Percentiles rank a stretch among this genome's conserved stretches.
Conservation (phyloP, 1,140 invertebrate genomes). For the Macrostomum lignano region DNA sequence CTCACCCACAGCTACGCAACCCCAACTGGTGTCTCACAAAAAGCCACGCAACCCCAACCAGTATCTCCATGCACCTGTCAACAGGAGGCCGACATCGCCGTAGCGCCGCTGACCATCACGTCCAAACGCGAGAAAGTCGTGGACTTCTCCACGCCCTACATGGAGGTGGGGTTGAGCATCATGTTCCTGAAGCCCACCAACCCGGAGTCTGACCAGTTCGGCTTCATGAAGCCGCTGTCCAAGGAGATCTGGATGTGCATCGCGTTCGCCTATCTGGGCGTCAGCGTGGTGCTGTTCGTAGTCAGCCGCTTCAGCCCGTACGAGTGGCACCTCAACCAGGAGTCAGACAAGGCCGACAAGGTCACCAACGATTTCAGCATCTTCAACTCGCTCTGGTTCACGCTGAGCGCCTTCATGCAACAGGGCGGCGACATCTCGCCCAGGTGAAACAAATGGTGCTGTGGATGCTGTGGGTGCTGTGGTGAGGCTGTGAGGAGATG, state of each 20-base stretch:
- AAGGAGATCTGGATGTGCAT: slow-evolving; percentile 92
- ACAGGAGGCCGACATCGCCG: slow-evolving; percentile 78
- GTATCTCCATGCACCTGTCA: no score
- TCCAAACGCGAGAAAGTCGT: slow-evolving; percentile 68
- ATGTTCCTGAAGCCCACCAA: slow-evolving; percentile 88
- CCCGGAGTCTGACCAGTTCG: slow-evolving; percentile 62
- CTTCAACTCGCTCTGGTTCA: slow-evolving; percentile 44
- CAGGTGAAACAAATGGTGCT: no score
- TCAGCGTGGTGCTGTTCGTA: slow-evolving; percentile 72
- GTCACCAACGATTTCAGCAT: slow-evolving; percentile 75
- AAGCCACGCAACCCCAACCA: no score
- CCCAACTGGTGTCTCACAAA: no score
- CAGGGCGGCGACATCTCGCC: slow-evolving; percentile 84
- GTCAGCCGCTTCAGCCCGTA: slow-evolving; percentile 74
- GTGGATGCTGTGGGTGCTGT: no score
- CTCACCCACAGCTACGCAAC: no score
- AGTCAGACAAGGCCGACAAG: no score
- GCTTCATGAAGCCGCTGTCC: slow-evolving; percentile 78
- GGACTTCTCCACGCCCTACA: slow-evolving; percentile 78
- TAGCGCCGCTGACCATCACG: slow-evolving; percentile 81
- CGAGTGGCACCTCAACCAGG: slow-evolving; percentile 50
- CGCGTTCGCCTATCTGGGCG: slow-evolving; percentile 76
- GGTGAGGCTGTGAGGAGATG: no score
- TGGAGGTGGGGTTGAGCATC: slow-evolving; percentile 78
- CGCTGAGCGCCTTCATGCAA: slow-evolving; percentile 80